phyloP scores from a whole-genome alignment of 2,113 vertebrate species.

The Cygnus buccinator region DNA sequence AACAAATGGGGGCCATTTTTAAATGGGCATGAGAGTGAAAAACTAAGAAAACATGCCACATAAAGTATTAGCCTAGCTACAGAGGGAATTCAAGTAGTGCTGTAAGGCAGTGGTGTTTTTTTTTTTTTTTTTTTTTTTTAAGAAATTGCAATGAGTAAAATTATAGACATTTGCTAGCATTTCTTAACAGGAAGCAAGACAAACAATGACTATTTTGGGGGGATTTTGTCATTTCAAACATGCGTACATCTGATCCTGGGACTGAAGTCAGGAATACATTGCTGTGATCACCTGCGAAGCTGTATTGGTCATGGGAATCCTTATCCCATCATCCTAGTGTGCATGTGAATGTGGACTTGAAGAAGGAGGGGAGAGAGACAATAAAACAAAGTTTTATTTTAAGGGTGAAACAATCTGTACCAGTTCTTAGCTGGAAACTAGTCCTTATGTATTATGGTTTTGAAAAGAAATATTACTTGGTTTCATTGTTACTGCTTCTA shows the following conservation, averaged over 20 bases:
- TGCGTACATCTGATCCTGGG: background rate
- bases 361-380: background rate
- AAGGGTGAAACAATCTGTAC: background rate
- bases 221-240: background rate
- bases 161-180: background rate
- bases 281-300: background rate
- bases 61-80: background rate
- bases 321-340: background rate
- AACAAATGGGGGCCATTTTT: background rate
- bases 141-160: background rate
- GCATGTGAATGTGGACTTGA: background rate
- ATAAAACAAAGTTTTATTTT: background rate
- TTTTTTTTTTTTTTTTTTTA: too few species aligned
- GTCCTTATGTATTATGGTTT: background rate
- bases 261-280: background rate
- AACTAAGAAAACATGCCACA: background rate
- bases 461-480: background rate
- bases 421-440: background rate
- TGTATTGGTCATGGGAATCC: background rate
- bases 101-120: background rate
- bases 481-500: background rate
- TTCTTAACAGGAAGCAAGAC: background rate
- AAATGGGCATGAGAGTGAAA: constrained; percentile 2
- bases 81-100: background rate
- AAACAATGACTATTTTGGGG: background rate